Conservation (phyloP, 2,888 invertebrate genomes). For the Mythimna ferrago region DNA sequence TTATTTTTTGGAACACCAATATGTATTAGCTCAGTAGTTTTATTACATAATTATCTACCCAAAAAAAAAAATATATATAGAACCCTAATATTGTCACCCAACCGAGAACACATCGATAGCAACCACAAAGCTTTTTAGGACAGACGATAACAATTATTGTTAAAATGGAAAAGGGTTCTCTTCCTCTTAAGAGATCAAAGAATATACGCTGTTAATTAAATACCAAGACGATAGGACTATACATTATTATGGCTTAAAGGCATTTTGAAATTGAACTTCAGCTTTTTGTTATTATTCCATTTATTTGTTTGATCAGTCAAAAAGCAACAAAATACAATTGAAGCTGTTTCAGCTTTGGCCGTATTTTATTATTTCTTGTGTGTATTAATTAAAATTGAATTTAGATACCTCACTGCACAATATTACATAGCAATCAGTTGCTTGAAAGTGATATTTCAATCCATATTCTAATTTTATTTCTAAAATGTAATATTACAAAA, state of each 20-base stretch:
- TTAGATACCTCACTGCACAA: too few species aligned
- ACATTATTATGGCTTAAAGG: constrained; percentile 48
- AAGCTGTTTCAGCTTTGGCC: neutral
- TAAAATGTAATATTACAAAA: too few species aligned
- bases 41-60: too few species aligned
- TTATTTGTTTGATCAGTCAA: constrained; percentile 10
- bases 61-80: too few species aligned
- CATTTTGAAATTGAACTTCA: constrained; percentile 41
- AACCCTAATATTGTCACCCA: neutral
- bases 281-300: constrained; percentile 19
- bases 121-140: constrained; percentile 31
- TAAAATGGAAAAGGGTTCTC: constrained; percentile 59
- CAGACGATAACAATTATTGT: constrained; percentile 55
- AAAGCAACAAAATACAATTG: neutral
- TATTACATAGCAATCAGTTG: too few species aligned
- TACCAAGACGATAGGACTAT: constrained; percentile 42
- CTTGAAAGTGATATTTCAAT: too few species aligned
- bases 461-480: too few species aligned
- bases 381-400: neutral
- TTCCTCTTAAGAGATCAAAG: constrained; percentile 54
- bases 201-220: constrained; percentile 58
- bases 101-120: constrained; percentile 14
- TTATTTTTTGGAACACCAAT: too few species aligned
- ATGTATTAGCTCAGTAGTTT: too few species aligned
- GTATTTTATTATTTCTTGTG: neutral